Percentiles rank a stretch among this genome's conserved stretches.
These are phyloP conservation scores for Girardinus metallicus DNA, from an alignment of 2,797 vertebrate species.

Conservation along the genomic window DNA sequence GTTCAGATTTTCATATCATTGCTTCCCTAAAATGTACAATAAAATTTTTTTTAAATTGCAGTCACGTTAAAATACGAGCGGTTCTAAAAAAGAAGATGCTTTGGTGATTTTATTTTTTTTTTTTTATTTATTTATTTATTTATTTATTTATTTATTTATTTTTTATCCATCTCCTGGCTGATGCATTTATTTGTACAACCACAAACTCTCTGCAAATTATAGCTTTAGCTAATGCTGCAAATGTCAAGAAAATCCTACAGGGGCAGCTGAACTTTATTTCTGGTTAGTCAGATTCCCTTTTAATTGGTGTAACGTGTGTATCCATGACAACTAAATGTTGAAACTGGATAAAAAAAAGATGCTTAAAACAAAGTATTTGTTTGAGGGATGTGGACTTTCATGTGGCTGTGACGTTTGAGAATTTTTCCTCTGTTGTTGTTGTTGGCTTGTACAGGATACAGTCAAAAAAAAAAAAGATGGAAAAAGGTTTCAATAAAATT, in stretches of 20 bases:
- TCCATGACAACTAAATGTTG: neutral
- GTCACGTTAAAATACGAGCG: neutral
- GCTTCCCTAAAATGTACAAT: neutral
- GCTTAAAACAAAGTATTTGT: neutral
- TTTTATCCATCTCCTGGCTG: neutral
- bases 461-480: neutral
- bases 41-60: neutral
- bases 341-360: neutral
- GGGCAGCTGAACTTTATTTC: neutral
- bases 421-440: neutral
- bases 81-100: neutral
- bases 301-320: neutral
- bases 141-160: too few relatives aligned
- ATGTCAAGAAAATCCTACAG: neutral
- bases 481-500: neutral
- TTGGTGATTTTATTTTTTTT: neutral
- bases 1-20: too few relatives aligned
- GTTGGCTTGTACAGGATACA: neutral
- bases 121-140: too few relatives aligned
- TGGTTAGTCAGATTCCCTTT: neutral
- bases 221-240: neutral
- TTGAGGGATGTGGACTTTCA: neutral
- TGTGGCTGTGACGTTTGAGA: neutral
- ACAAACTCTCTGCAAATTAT: neutral
- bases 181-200: neutral